A percentile compares a stretch with the other conserved stretches of the same genome.
Evolutionary conservation across 2,797 vertebrate genomes (phyloP).

Genomic region (Falco concolor): DNA sequence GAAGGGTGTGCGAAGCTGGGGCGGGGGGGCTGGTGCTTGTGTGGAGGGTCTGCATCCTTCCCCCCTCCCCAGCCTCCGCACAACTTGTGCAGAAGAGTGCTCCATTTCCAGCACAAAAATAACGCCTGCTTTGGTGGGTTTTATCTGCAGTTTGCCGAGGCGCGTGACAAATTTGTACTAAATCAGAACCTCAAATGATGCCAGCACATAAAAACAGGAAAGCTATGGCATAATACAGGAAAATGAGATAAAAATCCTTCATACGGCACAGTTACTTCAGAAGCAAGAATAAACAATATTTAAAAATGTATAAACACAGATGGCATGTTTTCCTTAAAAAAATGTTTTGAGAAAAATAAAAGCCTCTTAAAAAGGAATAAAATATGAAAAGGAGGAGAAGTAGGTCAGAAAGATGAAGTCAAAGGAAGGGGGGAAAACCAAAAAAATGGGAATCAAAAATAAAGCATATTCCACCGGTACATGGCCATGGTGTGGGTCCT

Average conservation of each 20-base stretch:
- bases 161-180: background rate
- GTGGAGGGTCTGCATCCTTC: background rate
- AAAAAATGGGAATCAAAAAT: background rate
- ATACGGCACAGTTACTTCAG: background rate
- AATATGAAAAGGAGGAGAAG: conserved; percentile 21
- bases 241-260: background rate
- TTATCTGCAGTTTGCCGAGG: background rate
- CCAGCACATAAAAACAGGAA: background rate
- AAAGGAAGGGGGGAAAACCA: background rate
- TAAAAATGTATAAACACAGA: conserved; percentile 48
- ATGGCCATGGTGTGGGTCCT: fast-evolving
- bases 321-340: conserved; percentile 18
- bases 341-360: background rate
- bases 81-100: background rate
- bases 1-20: background rate
- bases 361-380: conserved; percentile 27
- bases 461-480: fast-evolving
- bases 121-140: background rate
- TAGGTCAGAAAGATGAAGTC: background rate
- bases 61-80: background rate
- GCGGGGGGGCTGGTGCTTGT: too few relatives aligned
- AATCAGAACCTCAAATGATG: background rate
- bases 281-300: conserved; percentile 41
- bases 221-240: background rate
- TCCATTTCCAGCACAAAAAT: background rate